phyloP scores from a whole-genome alignment of 2,113 vertebrate species.

The Diadophis punctatus region DNA sequence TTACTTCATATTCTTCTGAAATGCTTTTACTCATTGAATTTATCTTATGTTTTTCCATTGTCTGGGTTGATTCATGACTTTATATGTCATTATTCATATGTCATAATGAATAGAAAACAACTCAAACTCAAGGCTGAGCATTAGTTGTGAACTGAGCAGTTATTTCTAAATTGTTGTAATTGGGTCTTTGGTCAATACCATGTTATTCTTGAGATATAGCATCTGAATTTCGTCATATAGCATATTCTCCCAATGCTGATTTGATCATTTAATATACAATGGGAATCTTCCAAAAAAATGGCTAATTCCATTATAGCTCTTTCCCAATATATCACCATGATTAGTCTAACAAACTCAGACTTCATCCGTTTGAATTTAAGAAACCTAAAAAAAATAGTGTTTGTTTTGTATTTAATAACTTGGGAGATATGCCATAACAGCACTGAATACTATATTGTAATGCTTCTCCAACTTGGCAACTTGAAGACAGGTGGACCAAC shows the following conservation, averaged over 20 bases:
- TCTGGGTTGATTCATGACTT: neutral
- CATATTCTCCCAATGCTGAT: neutral
- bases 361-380: neutral
- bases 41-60: neutral
- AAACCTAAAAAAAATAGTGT: neutral
- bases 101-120: neutral
- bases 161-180: neutral
- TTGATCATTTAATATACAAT: neutral
- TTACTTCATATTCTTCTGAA: neutral
- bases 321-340: neutral
- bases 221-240: neutral
- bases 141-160: neutral
- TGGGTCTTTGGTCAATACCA: neutral
- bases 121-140: neutral
- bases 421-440: neutral
- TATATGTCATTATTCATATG: neutral
- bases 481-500: neutral
- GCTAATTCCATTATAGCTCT: neutral
- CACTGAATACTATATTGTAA: neutral
- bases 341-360: neutral
- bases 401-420: neutral
- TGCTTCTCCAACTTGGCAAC: neutral
- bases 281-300: neutral
- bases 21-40: neutral
- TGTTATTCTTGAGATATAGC: neutral